phyloP scores from a whole-genome alignment of 2,888 invertebrate species.

The Drosophila bunnanda region DNA sequence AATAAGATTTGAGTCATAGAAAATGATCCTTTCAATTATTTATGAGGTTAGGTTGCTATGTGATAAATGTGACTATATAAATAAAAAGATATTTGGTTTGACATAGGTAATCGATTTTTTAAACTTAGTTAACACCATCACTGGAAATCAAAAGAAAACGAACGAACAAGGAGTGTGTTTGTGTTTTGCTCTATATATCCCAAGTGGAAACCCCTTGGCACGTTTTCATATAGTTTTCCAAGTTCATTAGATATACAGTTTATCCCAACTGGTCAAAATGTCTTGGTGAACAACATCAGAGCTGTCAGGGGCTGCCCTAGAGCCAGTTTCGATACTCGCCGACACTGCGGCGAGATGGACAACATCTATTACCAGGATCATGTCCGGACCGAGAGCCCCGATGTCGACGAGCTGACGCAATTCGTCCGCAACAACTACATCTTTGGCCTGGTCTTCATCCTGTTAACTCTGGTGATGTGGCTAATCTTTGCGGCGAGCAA shows the following conservation, averaged over 20 bases:
- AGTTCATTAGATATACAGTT: background rate
- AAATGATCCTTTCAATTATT: no score
- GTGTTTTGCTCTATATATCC: no score
- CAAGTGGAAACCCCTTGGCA: background rate
- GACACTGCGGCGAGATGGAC: constrained; percentile 16
- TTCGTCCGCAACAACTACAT: constrained; percentile 28
- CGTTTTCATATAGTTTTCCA: background rate
- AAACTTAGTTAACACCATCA: no score
- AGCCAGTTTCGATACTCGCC: background rate
- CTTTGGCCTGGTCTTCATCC: constrained; percentile 4
- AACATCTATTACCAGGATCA: constrained; percentile 20
- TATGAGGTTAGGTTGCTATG: background rate
- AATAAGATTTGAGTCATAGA: no score
- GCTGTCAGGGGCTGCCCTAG: constrained; percentile 11
- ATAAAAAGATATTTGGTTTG: no score
- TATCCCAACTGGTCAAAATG: background rate
- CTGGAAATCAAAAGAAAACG: no score
- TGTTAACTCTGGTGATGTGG: constrained; percentile 15
- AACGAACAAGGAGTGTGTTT: no score
- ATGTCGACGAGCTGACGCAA: constrained; percentile 18
- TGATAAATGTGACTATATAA: no score
- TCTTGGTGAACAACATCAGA: constrained; percentile 4
- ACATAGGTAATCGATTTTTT: no score
- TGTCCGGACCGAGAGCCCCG: background rate
- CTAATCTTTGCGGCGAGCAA: background rate